Conservation (phyloP, 2,888 invertebrate species). For the Encarsia formosa region DNA sequence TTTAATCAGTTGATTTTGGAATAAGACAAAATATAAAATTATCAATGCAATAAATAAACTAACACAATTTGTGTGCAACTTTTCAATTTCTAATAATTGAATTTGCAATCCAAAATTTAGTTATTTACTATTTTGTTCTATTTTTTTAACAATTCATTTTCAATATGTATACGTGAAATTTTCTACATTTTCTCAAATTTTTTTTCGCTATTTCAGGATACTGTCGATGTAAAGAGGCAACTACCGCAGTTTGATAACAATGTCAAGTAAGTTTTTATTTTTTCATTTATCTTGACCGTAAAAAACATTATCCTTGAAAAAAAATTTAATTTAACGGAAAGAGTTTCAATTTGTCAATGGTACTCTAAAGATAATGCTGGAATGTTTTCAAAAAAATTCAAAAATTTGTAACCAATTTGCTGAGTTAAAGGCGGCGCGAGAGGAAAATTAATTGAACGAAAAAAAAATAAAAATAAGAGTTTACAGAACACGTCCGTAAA, state of each 20-base stretch:
- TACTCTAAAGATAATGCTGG: too few species aligned
- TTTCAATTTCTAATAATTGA: too few species aligned
- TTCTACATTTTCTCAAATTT: neutral
- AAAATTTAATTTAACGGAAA: neutral
- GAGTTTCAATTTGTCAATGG: neutral
- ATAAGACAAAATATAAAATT: too few species aligned
- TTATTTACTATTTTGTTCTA: too few species aligned
- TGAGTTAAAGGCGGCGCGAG: neutral
- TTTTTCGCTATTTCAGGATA: constrained; percentile 34
- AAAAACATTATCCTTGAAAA: neutral
- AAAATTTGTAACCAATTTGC: neutral
- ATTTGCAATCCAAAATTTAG: too few species aligned
- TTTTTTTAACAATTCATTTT: too few species aligned
- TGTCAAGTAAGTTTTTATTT: constrained; percentile 23
- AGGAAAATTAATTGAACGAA: neutral
- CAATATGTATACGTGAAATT: too few species aligned
- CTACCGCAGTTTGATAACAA: constrained; percentile 24
- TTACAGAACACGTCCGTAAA: neutral
- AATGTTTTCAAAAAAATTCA: too few species aligned
- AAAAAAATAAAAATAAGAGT: neutral
- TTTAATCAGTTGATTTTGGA: too few species aligned
- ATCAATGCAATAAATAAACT: too few species aligned
- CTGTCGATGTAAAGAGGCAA: constrained; percentile 32
- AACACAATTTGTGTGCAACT: too few species aligned
- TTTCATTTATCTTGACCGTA: neutral